A percentile compares a stretch with the other conserved stretches of the same genome.
phyloP scores from a whole-genome alignment of 2,888 invertebrate species.

The Callinectes sapidus region DNA sequence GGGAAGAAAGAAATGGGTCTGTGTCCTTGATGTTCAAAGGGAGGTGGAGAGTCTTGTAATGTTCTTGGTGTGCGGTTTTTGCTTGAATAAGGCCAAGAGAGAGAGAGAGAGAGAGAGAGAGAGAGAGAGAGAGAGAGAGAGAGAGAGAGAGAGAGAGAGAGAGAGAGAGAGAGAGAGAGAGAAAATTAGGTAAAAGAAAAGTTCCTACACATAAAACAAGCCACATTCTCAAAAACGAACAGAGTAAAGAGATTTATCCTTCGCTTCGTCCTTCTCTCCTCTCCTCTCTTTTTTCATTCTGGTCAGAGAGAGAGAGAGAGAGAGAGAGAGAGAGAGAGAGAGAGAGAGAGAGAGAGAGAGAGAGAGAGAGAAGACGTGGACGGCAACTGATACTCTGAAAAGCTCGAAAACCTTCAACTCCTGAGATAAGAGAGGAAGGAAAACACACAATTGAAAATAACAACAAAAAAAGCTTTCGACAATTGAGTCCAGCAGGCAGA shows the following conservation, averaged over 20 bases:
- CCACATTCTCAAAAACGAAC: background rate
- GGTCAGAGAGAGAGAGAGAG: background rate
- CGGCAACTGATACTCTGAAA: background rate
- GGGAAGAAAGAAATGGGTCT: background rate
- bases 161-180: background rate
- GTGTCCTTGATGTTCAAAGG: background rate
- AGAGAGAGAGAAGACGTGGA: background rate
- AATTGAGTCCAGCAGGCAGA: constrained; percentile 16
- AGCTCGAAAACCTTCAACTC: background rate
- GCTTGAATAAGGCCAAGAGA: background rate
- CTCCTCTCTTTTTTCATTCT: background rate
- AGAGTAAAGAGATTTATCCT: background rate
- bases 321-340: background rate
- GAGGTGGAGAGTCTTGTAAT: background rate
- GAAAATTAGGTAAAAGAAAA: background rate
- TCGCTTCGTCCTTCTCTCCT: background rate
- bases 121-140: background rate
- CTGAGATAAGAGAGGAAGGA: background rate
- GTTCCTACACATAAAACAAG: background rate
- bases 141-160: background rate
- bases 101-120: background rate
- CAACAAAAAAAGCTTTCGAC: background rate
- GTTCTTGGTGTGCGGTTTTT: background rate
- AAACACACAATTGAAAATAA: background rate
- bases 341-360: background rate